Conservation (phyloP, 1,140 invertebrate genomes). For the Agrypnia vestita region DNA sequence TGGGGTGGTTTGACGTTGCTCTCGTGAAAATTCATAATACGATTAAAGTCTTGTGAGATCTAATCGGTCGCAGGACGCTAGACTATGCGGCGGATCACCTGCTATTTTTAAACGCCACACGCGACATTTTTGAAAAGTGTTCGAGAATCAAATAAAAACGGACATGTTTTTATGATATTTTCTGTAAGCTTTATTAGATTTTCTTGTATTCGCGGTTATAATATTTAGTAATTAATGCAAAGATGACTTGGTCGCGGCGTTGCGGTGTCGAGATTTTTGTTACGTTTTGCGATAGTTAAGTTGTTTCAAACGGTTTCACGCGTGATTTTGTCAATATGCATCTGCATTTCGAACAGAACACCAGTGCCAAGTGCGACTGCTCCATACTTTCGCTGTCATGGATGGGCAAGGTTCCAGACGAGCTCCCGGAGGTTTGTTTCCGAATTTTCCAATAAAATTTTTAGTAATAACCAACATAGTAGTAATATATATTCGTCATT, state of each 20-base stretch:
- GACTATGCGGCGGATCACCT: slow-evolving; percentile 11
- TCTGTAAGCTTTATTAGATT: slow-evolving; percentile 30
- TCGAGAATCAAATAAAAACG: background rate
- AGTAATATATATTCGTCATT: too few relatives aligned
- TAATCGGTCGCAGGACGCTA: background rate
- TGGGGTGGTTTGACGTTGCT: slow-evolving; percentile 52
- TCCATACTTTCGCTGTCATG: slow-evolving; percentile 95
- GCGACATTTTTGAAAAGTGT: slow-evolving; percentile 7
- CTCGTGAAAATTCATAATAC: slow-evolving; percentile 50
- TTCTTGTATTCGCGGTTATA: background rate
- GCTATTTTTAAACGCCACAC: background rate
- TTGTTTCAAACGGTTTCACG: background rate
- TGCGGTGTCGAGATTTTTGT: background rate
- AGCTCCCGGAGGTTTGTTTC: slow-evolving; percentile 88
- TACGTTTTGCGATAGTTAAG: slow-evolving; percentile 17
- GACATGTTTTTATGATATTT: slow-evolving; percentile 50
- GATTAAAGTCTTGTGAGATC: slow-evolving; percentile 21
- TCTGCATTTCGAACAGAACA: slow-evolving; percentile 94
- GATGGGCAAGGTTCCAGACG: slow-evolving; percentile 98
- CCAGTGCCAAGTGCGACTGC: slow-evolving; percentile 95
- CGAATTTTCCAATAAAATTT: background rate
- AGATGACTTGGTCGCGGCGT: background rate
- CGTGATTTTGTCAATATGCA: slow-evolving; percentile 77
- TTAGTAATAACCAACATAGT: background rate
- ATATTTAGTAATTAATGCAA: slow-evolving; percentile 15